A percentile compares a stretch with the other conserved stretches of the same genome.
These are phyloP conservation scores for Ceraclea dissimilis DNA, from an alignment of 2,888 invertebrate genomes.

Conservation along the genomic window DNA sequence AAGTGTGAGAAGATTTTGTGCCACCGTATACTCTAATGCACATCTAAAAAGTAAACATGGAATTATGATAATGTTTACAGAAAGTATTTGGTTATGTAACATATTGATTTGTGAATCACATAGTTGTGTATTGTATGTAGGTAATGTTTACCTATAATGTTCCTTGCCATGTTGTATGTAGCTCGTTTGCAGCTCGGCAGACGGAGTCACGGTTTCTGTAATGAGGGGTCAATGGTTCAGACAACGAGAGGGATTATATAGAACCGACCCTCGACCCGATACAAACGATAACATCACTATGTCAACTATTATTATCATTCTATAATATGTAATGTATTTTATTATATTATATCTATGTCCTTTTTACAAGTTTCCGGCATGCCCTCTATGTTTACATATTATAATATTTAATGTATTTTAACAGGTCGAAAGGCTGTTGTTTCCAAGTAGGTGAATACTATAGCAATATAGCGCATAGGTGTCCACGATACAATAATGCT, in stretches of 20 bases:
- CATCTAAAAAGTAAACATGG: constrained; percentile 27
- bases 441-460: too few relatives aligned
- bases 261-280: neutral
- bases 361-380: too few relatives aligned
- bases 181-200: constrained; percentile 2
- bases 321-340: neutral
- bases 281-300: neutral
- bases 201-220: constrained; percentile 22
- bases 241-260: constrained; percentile 2
- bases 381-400: too few relatives aligned
- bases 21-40: constrained; percentile 15
- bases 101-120: constrained; percentile 26
- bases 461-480: too few relatives aligned
- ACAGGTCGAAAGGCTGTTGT: too few relatives aligned
- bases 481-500: too few relatives aligned
- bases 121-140: constrained; percentile 1
- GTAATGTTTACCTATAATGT: neutral
- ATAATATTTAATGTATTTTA: too few relatives aligned
- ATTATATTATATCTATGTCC: too few relatives aligned
- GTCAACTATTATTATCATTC: neutral
- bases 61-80: constrained; percentile 26
- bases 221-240: constrained; percentile 25
- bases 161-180: neutral
- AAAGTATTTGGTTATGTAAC: constrained; percentile 26
- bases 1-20: too few relatives aligned